Conservation (phyloP, 2,888 invertebrate genomes). For the Bhutanitis thaidina region DNA sequence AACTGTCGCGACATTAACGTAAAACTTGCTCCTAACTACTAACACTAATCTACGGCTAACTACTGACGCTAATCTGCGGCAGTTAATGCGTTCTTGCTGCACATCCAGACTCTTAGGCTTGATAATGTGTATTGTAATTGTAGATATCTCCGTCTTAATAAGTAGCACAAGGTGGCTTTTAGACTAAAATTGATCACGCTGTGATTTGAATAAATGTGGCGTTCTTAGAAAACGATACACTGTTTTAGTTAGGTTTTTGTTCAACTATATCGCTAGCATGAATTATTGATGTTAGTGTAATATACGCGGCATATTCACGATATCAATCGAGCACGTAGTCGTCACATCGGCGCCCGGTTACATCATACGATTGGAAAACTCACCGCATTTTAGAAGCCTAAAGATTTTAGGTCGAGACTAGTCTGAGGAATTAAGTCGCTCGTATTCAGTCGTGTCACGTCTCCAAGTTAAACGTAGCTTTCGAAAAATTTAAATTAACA, state of each 20-base stretch:
- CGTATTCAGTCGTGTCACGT: slow-evolving; percentile 57
- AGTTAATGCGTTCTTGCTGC: slow-evolving; percentile 2
- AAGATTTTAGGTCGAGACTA: slow-evolving; percentile 49
- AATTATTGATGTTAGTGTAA: slow-evolving; percentile 31
- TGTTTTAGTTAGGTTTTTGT: slow-evolving; percentile 25
- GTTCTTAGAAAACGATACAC: slow-evolving; percentile 21
- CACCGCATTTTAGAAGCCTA: slow-evolving; percentile 51
- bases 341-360: slow-evolving; percentile 66
- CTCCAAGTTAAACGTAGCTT: slow-evolving; percentile 49
- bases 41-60: slow-evolving; percentile 6
- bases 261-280: slow-evolving; percentile 29
- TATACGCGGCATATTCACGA: slow-evolving; percentile 33
- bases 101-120: not conserved
- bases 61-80: slow-evolving; percentile 2
- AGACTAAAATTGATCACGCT: not conserved
- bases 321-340: slow-evolving; percentile 37
- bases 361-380: slow-evolving; percentile 71
- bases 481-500: slow-evolving; percentile 66
- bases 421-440: slow-evolving; percentile 44
- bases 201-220: slow-evolving; percentile 8
- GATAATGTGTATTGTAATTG: not conserved
- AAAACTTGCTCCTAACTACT: slow-evolving; percentile 17
- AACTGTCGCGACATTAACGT: slow-evolving; percentile 24
- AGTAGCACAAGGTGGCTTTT: too few relatives aligned
- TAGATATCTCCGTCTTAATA: too few relatives aligned